Base-by-base conservation (phyloP, 2,113 vertebrate genomes). In the Haplotaxodon microlepis region DNA sequence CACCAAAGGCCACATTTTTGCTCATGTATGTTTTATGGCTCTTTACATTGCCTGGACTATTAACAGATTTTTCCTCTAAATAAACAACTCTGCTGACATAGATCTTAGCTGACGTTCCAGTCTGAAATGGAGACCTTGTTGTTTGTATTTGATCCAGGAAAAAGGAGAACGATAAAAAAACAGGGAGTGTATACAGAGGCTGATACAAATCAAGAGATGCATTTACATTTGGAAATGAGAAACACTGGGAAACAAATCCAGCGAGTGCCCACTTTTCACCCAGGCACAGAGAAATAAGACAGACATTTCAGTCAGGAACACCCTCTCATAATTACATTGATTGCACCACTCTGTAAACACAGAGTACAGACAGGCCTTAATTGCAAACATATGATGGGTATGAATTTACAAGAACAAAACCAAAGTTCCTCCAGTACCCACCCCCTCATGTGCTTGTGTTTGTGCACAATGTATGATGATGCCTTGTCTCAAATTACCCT, bases 301-400 rank as follows among this genome's bases (percentile, higher is more conserved):
- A 84, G 89, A 92, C 86, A 81, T 92, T 90, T 91, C 92, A 89
- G 92, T 88, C 86, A 88, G 85, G 84, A 94, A 94, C 92, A 91
- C 92, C 91, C 92, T 91, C 92, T 91, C 92, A 95, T 94, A 94
- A 95, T 96, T 96, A 96, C 92, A 93, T 90, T 95, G 95, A 95
- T 96, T 96, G 92, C 87, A 93, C 57, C 88, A 17, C 86, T 96
- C 88, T 90, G 91, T 96, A 96, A 96, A 96, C 95, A 95, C 90
- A 90, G 93, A 92, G 93, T 81, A 89, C 90, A 94, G 94, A 95
- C 93, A 92, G 92, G 83, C 83, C 82, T 83, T 96, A 96, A 97
- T 94, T 94, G 90, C 90, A 95, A 96, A 95, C 96, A 96, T 92
- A 93, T 94, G 96, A 94, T 5, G 57, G 42, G 87, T 94, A 92